phyloP scores from a whole-genome alignment of 2,797 vertebrate genomes.

The Buphagus erythrorhynchus region DNA sequence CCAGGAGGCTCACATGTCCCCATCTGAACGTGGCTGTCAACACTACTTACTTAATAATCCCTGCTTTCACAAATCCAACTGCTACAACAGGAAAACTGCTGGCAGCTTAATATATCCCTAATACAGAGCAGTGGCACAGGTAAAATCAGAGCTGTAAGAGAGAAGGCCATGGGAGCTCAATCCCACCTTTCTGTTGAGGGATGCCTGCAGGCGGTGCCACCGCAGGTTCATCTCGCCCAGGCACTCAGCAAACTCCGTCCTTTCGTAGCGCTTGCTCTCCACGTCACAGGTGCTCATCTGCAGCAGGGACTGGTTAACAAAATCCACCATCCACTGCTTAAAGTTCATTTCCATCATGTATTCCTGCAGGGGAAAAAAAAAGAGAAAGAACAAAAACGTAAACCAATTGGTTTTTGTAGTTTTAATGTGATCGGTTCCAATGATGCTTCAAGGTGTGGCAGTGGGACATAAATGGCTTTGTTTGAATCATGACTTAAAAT shows the following conservation, averaged over 20 bases:
- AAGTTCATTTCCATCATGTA: conserved; percentile 80
- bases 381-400: rapidly evolving
- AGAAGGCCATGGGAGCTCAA: neutral
- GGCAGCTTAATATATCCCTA: neutral
- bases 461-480: neutral
- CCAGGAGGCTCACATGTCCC: neutral
- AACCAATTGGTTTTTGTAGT: neutral
- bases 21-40: neutral
- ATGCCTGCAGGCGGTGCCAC: conserved; percentile 82
- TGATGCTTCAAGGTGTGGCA: neutral
- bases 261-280: conserved; percentile 80
- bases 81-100: neutral
- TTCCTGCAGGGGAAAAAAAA: conserved; percentile 75
- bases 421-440: neutral
- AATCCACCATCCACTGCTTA: conserved; percentile 85
- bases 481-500: neutral
- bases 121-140: neutral
- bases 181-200: conserved; percentile 82
- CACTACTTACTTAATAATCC: neutral
- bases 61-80: neutral
- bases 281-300: conserved; percentile 77
- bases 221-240: conserved; percentile 82
- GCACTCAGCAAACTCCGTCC: conserved; percentile 84
- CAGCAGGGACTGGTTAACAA: conserved; percentile 83
- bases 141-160: neutral